phyloP scores from a whole-genome alignment of 2,113 vertebrate genomes.

The Orycteropus afer region DNA sequence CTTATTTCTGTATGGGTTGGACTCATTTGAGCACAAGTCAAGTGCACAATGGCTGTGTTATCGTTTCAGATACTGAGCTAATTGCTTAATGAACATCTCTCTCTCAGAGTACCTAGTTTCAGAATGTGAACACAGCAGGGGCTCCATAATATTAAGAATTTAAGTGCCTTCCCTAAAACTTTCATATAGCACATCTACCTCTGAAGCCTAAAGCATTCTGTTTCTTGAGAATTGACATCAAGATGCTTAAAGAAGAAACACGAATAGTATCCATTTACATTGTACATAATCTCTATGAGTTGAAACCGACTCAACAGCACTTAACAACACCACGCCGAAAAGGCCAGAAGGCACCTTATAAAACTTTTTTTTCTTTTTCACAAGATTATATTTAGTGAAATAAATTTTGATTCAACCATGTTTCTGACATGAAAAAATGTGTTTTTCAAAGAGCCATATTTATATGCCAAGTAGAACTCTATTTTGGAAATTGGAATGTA shows the following conservation, averaged over 20 bases:
- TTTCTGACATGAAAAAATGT: neutral
- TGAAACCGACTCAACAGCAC: too few species aligned
- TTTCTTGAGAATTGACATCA: constrained; percentile 11
- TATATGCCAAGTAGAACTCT: constrained; percentile 46
- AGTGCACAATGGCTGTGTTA: neutral
- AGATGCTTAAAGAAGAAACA: neutral
- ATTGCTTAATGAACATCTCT: neutral
- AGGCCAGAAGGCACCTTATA: neutral
- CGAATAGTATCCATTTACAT: neutral
- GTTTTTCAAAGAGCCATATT: constrained; percentile 42
- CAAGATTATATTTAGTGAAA: neutral
- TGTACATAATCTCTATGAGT: too few species aligned
- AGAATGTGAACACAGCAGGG: neutral
- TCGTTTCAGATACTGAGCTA: neutral
- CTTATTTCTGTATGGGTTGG: neutral
- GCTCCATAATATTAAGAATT: neutral
- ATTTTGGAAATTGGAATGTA: constrained; percentile 65
- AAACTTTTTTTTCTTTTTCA: constrained; percentile 34
- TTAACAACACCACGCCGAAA: too few species aligned
- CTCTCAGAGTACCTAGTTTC: neutral
- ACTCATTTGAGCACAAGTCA: neutral
- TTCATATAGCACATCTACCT: neutral
- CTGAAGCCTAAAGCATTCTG: neutral
- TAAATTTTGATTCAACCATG: neutral
- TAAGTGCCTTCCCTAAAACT: neutral